Conservation (phyloP, 2,888 invertebrate species). For the Cryptocephalus moraei region DNA sequence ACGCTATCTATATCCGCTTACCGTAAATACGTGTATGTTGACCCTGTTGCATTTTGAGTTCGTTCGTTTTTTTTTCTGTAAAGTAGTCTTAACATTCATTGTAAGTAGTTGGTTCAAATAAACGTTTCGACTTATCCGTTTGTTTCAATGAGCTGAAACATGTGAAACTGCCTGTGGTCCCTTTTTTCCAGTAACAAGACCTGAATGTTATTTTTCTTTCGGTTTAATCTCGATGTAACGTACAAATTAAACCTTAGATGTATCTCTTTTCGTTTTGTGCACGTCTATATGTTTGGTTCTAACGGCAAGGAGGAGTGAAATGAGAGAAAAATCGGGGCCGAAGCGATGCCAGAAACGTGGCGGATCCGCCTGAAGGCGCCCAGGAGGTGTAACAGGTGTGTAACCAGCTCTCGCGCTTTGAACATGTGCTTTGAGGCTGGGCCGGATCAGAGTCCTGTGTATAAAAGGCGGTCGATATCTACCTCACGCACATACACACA, state of each 20-base stretch:
- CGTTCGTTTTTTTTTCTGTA: too few species aligned
- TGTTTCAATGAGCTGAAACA: constrained; percentile 6
- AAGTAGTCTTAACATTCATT: not conserved
- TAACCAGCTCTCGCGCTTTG: constrained; percentile 1
- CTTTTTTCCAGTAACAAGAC: too few species aligned
- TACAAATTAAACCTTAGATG: too few species aligned
- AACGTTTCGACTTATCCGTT: constrained; percentile 8
- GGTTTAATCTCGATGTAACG: too few species aligned
- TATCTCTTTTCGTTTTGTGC: too few species aligned
- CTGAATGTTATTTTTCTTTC: too few species aligned
- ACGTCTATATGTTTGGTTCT: too few species aligned
- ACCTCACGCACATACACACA: too few species aligned
- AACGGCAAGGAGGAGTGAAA: too few species aligned
- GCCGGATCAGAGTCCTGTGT: constrained; percentile 1
- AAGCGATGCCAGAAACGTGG: too few species aligned
- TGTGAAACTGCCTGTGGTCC: constrained; percentile 1
- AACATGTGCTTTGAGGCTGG: constrained; percentile 10
- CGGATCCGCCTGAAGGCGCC: not conserved
- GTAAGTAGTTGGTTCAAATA: constrained; percentile 9
- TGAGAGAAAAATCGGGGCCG: too few species aligned
- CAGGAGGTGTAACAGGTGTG: constrained; percentile 13
- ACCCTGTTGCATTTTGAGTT: constrained; percentile 10
- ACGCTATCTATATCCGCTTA: constrained; percentile 11
- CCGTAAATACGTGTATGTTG: not conserved
- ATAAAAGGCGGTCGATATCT: not conserved